Conservation (phyloP, 2,113 vertebrate genomes). For the Prunella fulvescens region DNA sequence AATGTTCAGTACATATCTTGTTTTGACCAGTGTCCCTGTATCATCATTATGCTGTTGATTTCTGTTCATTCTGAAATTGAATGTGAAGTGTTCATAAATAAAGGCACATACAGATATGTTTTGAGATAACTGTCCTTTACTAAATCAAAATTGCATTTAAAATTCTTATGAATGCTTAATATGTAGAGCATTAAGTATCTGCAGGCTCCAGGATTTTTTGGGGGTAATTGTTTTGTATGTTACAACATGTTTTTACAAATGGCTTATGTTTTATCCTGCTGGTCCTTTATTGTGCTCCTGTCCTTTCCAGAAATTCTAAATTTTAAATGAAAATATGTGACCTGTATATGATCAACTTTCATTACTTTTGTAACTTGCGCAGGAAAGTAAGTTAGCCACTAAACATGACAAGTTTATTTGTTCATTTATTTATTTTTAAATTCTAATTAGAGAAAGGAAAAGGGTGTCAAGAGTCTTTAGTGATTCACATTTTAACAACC, state of each 20-base stretch:
- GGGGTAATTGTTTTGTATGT: background rate
- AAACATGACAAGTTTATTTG: slow-evolving; percentile 59
- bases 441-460: slow-evolving; percentile 78
- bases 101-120: background rate
- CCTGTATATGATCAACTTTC: background rate
- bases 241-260: background rate
- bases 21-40: background rate
- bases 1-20: background rate
- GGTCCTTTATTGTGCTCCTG: background rate
- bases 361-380: slow-evolving; percentile 10
- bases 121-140: background rate
- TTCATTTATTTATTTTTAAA: slow-evolving; percentile 77
- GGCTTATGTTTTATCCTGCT: background rate
- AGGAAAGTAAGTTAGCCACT: slow-evolving; percentile 38
- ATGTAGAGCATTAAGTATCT: background rate
- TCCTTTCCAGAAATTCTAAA: background rate
- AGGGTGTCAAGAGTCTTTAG: slow-evolving; percentile 75
- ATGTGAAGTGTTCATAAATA: background rate
- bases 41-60: background rate
- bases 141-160: background rate
- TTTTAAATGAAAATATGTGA: slow-evolving; percentile 18
- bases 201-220: background rate
- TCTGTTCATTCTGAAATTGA: background rate
- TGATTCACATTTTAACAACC: slow-evolving; percentile 80
- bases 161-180: background rate